Evolutionary conservation across 2,113 vertebrate genomes (phyloP).

Genomic region (Galbula dea): DNA sequence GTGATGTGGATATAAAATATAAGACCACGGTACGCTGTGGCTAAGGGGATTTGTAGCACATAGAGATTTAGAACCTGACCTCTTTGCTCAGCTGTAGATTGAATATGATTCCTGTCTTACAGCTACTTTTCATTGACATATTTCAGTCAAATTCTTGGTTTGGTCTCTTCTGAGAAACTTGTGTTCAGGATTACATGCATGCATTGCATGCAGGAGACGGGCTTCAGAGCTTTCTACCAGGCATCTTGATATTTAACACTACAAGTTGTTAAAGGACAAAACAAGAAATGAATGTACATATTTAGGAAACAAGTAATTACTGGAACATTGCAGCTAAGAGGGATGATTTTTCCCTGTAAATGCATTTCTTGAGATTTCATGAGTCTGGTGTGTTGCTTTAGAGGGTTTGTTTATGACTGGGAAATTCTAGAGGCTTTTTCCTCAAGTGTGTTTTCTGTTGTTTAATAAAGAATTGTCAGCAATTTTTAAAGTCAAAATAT

Average conservation of each 20-base stretch:
- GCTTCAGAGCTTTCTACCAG: not conserved
- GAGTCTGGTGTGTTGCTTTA: not conserved
- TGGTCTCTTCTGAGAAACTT: not conserved
- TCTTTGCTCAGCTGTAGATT: not conserved
- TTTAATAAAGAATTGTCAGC: not conserved
- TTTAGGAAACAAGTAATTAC: not conserved
- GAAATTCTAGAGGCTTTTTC: not conserved
- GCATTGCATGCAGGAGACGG: not conserved
- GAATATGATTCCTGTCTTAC: not conserved
- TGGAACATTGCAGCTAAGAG: not conserved
- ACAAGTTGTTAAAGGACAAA: not conserved
- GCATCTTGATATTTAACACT: not conserved
- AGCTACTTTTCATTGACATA: not conserved
- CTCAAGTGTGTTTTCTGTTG: not conserved
- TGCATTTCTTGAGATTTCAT: not conserved
- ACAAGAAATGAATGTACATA: not conserved
- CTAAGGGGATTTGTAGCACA: not conserved
- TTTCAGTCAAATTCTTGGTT: not conserved
- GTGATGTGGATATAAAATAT: not conserved
- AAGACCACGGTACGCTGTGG: not conserved
- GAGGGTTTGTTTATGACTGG: not conserved
- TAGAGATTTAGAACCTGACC: not conserved
- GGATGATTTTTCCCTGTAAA: not conserved
- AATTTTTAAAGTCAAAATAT: not conserved
- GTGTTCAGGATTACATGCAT: not conserved